phyloP scores from a whole-genome alignment of 2,888 invertebrate genomes.

The Syrphus vitripennis region DNA sequence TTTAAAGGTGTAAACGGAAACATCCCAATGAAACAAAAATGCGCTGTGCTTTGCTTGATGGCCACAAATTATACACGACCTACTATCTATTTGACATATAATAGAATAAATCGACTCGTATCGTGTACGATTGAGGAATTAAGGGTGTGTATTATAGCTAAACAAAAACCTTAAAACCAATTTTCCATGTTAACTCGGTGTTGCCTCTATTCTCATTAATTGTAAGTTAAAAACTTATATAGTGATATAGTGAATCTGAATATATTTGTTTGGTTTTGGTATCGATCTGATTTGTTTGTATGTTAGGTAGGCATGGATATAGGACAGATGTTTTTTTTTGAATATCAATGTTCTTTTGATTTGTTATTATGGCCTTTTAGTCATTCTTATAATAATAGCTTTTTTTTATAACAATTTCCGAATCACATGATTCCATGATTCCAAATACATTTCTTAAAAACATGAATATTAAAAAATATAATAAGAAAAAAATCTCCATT shows the following conservation, averaged over 20 bases:
- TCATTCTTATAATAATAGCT: no score
- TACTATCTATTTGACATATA: constrained; percentile 44
- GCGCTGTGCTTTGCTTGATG: background rate
- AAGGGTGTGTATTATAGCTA: constrained; percentile 65
- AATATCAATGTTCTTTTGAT: background rate
- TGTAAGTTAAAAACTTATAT: constrained; percentile 76
- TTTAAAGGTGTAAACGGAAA: constrained; percentile 62
- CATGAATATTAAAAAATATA: no score
- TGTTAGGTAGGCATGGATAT: background rate
- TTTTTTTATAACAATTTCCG: no score
- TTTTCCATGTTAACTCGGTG: constrained; percentile 74
- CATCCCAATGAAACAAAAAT: constrained; percentile 38
- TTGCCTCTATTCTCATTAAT: constrained; percentile 73
- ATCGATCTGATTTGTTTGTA: constrained; percentile 52
- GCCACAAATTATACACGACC: background rate
- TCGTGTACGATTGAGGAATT: constrained; percentile 32
- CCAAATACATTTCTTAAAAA: no score
- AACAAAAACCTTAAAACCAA: constrained; percentile 73
- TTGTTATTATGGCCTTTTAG: background rate
- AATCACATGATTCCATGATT: no score
- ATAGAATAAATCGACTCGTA: constrained; percentile 61
- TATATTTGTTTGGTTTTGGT: constrained; percentile 63
- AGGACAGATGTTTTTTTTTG: constrained; percentile 64
- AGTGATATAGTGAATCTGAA: constrained; percentile 30
- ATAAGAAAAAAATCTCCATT: no score